Evolutionary conservation across 2,113 vertebrate species (phyloP).

Genomic region (Phalacrocorax brasilianus): DNA sequence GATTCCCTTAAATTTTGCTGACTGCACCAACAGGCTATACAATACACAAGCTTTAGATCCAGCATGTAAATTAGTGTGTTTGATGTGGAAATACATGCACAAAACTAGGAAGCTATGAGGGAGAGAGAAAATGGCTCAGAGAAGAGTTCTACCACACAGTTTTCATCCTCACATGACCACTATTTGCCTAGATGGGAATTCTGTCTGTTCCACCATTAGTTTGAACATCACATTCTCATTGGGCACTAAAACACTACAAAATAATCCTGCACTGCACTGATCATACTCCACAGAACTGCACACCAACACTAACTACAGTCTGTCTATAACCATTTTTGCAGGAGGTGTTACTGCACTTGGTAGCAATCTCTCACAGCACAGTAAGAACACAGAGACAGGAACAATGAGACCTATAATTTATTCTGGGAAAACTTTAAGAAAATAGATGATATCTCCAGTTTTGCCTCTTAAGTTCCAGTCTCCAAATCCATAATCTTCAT

Average conservation of each 20-base stretch:
- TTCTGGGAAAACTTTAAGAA: neutral
- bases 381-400: neutral
- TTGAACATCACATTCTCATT: neutral
- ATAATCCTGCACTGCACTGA: neutral
- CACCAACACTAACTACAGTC: neutral
- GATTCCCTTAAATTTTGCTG: neutral
- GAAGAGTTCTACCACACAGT: neutral
- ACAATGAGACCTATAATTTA: neutral
- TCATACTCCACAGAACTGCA: neutral
- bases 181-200: neutral
- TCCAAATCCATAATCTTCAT: neutral
- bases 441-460: neutral
- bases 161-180: neutral
- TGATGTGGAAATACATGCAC: constrained; percentile 16
- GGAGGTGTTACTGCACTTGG: neutral
- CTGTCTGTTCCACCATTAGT: neutral
- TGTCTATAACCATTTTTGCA: neutral
- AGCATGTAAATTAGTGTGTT: neutral
- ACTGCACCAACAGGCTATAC: neutral
- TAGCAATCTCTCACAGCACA: neutral
- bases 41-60: neutral
- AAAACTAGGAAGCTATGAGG: constrained; percentile 16
- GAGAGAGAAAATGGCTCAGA: neutral
- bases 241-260: neutral
- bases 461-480: neutral